Conservation (phyloP, 2,797 vertebrate genomes). For the Sciurus carolinensis region DNA sequence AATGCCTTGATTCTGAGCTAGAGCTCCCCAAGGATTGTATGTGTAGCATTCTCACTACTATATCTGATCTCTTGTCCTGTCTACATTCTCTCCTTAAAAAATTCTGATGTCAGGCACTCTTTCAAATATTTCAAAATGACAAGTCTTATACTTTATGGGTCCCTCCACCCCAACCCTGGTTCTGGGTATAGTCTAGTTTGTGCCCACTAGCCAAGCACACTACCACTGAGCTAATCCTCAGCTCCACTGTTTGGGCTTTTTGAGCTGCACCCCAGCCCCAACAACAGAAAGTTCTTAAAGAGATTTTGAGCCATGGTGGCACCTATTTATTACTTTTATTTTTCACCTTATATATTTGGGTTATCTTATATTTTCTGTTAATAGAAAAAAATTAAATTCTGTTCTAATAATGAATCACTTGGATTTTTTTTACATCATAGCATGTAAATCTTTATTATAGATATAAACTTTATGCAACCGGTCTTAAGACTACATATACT, state of each 20-base stretch:
- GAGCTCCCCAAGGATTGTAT: background rate
- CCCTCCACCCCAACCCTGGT: no score
- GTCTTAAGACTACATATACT: background rate
- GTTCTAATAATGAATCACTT: conserved; percentile 12
- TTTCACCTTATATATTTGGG: background rate
- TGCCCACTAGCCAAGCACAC: no score
- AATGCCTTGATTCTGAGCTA: background rate
- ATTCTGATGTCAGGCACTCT: background rate
- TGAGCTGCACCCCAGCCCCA: background rate
- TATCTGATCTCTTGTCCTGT: background rate
- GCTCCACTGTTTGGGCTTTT: background rate
- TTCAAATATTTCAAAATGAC: background rate
- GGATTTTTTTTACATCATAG: background rate
- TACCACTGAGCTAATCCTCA: no score
- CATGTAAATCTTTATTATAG: background rate
- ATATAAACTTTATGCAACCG: background rate
- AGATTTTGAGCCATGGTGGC: background rate
- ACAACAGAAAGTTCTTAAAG: background rate
- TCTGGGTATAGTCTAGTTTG: no score
- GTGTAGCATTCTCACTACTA: background rate
- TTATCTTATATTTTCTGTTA: conserved; percentile 1
- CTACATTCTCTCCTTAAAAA: background rate
- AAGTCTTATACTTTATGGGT: background rate
- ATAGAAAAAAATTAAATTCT: conserved; percentile 54
- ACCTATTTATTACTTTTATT: background rate